Percentiles rank a stretch among this genome's conserved stretches.
Evolutionary conservation across 2,113 vertebrate species (phyloP).

Genomic region (Alaudala cheleensis): DNA sequence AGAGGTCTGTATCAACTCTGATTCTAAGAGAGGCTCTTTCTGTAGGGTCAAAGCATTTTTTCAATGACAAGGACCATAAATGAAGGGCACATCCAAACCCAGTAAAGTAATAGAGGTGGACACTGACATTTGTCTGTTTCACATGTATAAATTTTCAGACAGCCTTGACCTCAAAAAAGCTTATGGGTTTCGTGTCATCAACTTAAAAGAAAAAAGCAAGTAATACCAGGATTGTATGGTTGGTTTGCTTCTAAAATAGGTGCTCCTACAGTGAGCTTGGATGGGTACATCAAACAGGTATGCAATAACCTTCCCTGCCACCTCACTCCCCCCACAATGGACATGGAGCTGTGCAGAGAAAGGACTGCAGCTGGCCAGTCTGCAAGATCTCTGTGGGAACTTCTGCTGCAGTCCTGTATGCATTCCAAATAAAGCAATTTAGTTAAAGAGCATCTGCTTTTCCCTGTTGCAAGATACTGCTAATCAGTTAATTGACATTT

Average conservation of each 20-base stretch:
- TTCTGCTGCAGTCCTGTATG: slow-evolving; percentile 29
- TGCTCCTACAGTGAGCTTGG: background rate
- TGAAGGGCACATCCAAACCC: background rate
- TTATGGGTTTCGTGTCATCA: background rate
- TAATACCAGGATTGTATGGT: background rate
- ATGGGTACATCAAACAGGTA: background rate
- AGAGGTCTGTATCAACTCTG: background rate
- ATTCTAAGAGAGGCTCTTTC: background rate
- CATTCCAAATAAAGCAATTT: slow-evolving; percentile 59
- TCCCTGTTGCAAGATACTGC: slow-evolving; percentile 29
- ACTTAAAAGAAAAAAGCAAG: background rate
- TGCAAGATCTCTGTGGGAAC: slow-evolving; percentile 36
- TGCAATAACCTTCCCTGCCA: background rate
- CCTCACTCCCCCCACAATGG: background rate
- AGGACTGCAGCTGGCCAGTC: background rate
- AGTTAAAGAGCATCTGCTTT: slow-evolving; percentile 54
- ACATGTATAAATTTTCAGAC: background rate
- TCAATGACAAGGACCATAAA: background rate
- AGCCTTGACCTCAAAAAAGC: background rate
- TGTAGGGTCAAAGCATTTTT: background rate
- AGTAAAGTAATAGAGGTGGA: background rate
- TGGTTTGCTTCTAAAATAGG: slow-evolving; percentile 1
- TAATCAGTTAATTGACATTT: slow-evolving; percentile 52
- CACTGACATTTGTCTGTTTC: background rate
- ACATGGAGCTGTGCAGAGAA: background rate